A percentile compares a stretch with the other conserved stretches of the same genome.
Conservation (phyloP, 1,140 invertebrate genomes). For the Micrasema longulum region DNA sequence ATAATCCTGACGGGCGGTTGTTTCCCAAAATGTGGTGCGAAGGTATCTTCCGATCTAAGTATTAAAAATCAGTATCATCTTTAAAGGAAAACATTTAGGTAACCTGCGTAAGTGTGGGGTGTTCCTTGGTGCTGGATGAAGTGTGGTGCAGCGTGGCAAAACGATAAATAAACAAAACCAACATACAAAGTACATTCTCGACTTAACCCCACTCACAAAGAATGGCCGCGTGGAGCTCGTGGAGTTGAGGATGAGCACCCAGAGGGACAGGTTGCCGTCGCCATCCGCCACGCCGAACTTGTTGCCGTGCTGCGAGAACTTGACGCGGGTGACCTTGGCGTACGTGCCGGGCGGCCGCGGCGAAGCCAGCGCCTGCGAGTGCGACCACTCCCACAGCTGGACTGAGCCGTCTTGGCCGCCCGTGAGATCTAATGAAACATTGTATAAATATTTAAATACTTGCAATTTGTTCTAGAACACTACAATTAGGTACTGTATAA, state of each 20-base stretch:
- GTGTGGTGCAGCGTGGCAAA: slow-evolving; percentile 13
- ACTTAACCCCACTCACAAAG: slow-evolving; percentile 81
- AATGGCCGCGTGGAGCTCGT: slow-evolving; percentile 89
- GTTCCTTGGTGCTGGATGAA: slow-evolving; percentile 6
- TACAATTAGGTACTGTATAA: too few species aligned
- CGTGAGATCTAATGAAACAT: slow-evolving; percentile 93
- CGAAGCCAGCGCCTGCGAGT: slow-evolving; percentile 88
- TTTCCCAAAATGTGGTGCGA: too few species aligned
- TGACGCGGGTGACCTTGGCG: slow-evolving; percentile 95
- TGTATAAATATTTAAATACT: too few species aligned
- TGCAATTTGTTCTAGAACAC: too few species aligned
- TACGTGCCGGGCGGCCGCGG: slow-evolving; percentile 88
- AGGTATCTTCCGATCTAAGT: too few species aligned
- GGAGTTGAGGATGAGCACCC: slow-evolving; percentile 88
- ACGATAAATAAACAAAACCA: slow-evolving; percentile 19
- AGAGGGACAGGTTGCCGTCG: slow-evolving; percentile 90
- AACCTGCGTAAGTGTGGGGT: background rate
- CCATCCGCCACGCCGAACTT: slow-evolving; percentile 97
- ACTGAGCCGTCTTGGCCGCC: slow-evolving; percentile 98
- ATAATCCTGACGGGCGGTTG: too few species aligned
- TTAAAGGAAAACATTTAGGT: too few species aligned
- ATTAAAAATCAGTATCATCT: too few species aligned
- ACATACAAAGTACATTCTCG: slow-evolving; percentile 26
- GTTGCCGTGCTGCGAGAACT: slow-evolving; percentile 97
- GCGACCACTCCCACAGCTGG: slow-evolving; percentile 97